phyloP scores from a whole-genome alignment of 2,888 invertebrate species.

The Steinernema carpocapsae region DNA sequence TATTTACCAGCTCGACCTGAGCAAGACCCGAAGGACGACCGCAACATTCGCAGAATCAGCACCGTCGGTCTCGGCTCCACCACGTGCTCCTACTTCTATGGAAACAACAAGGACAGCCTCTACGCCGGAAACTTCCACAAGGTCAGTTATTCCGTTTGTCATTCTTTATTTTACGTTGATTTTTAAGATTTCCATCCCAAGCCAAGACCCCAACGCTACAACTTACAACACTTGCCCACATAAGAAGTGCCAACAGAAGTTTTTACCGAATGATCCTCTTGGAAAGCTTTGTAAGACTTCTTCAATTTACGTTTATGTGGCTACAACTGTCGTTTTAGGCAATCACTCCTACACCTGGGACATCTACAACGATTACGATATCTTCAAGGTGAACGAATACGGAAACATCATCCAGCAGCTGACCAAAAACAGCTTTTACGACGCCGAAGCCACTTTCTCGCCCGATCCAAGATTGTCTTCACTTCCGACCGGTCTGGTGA shows the following conservation, averaged over 20 bases:
- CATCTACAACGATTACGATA: conserved; percentile 61
- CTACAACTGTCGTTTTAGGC: background rate
- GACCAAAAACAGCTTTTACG: conserved; percentile 56
- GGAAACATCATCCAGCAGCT: conserved; percentile 62
- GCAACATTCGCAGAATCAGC: conserved; percentile 37
- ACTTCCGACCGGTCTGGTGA: conserved; percentile 60
- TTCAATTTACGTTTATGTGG: no score
- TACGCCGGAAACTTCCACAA: conserved; percentile 65
- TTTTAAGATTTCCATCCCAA: conserved; percentile 37
- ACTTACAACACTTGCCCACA: conserved; percentile 56
- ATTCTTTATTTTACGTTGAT: no score
- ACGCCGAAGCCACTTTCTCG: conserved; percentile 60
- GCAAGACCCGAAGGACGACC: conserved; percentile 43
- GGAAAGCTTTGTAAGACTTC: background rate
- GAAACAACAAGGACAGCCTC: conserved; percentile 58
- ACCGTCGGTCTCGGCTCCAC: conserved; percentile 58
- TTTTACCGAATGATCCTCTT: background rate
- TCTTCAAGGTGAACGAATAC: conserved; percentile 62
- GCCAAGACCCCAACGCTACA: background rate
- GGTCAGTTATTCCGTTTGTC: no score
- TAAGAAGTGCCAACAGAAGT: conserved; percentile 49
- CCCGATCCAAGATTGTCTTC: conserved; percentile 58
- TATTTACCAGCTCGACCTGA: conserved; percentile 64
- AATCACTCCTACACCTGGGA: conserved; percentile 61
- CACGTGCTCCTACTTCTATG: conserved; percentile 64